Conservation (phyloP, 2,888 invertebrate genomes). For the Lottia scabra region DNA sequence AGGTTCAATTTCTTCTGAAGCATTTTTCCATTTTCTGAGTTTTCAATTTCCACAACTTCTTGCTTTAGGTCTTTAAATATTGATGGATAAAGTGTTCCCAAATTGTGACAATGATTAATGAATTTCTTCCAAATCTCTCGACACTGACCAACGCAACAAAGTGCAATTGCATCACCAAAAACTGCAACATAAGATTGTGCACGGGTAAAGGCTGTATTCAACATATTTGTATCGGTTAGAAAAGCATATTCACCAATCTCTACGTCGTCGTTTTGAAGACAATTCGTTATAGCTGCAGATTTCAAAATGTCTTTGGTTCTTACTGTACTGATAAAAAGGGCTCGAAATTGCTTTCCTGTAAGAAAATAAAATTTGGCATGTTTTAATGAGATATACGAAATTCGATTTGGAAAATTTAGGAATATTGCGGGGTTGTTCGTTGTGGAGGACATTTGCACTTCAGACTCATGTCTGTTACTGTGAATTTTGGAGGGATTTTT, state of each 20-base stretch:
- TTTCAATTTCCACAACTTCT: background rate
- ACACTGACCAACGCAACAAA: constrained; percentile 64
- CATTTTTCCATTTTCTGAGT: background rate
- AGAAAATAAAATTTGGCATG: constrained; percentile 16
- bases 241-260: constrained; percentile 61
- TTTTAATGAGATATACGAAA: too few species aligned
- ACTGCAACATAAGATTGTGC: constrained; percentile 62
- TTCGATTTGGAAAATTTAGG: too few species aligned
- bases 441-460: too few species aligned
- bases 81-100: background rate
- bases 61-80: background rate
- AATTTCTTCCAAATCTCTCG: constrained; percentile 1
- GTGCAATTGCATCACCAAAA: constrained; percentile 61
- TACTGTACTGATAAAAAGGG: constrained; percentile 63
- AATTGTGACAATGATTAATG: background rate
- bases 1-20: background rate
- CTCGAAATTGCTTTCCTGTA: constrained; percentile 64
- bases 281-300: constrained; percentile 26
- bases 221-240: constrained; percentile 60
- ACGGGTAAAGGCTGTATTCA: constrained; percentile 65
- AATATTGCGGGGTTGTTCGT: too few species aligned
- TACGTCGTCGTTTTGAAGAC: constrained; percentile 43
- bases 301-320: constrained; percentile 53
- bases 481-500: too few species aligned
- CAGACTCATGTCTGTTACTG: too few species aligned